Conservation (phyloP, 2,888 invertebrate species). For the Nomada hirtipes region DNA sequence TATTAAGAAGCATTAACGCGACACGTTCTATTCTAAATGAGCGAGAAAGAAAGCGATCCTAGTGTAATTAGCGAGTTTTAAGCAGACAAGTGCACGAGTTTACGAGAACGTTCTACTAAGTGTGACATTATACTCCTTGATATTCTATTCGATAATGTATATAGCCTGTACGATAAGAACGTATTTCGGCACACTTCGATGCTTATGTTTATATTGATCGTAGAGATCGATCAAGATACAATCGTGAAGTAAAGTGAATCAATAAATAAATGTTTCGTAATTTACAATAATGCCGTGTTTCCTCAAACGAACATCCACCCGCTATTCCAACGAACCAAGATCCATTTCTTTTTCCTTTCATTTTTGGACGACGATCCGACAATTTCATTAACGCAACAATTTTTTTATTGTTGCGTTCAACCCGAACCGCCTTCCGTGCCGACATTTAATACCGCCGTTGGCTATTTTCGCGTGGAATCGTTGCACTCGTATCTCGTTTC, state of each 20-base stretch:
- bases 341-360: background rate
- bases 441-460: background rate
- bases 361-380: background rate
- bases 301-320: slow-evolving; percentile 8
- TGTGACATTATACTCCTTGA: slow-evolving; percentile 76
- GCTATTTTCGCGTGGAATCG: background rate
- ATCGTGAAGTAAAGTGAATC: slow-evolving; percentile 79
- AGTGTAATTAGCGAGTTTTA: slow-evolving; percentile 65
- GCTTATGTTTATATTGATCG: slow-evolving; percentile 82
- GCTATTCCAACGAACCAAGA: background rate
- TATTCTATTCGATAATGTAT: slow-evolving; percentile 70
- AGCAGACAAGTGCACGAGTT: slow-evolving; percentile 68
- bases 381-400: background rate
- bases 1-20: slow-evolving; percentile 48
- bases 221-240: slow-evolving; percentile 77
- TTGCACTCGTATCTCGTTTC: background rate
- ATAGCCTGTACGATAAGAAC: slow-evolving; percentile 80
- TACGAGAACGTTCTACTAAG: slow-evolving; percentile 71
- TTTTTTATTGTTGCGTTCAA: background rate
- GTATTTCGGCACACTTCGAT: slow-evolving; percentile 77
- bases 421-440: background rate
- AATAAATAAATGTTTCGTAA: slow-evolving; percentile 81
- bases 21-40: slow-evolving; percentile 39
- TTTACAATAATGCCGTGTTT: slow-evolving; percentile 72
- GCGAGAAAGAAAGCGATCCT: slow-evolving; percentile 24